Percentiles rank a stretch among this genome's conserved stretches.
phyloP scores from a whole-genome alignment of 1,140 invertebrate species.

The Arctopsyche grandis region DNA sequence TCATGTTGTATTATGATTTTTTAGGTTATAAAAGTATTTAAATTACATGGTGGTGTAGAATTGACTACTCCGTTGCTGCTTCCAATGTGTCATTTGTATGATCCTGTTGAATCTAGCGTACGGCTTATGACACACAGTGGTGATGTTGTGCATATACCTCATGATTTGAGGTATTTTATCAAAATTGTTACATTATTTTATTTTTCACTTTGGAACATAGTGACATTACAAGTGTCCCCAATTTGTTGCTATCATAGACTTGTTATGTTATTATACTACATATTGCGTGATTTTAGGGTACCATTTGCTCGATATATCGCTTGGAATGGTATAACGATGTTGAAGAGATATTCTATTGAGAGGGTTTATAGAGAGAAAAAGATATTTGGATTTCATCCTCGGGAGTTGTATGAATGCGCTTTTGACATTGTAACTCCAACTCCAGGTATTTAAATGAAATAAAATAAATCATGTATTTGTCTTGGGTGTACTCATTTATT shows the following conservation, averaged over 20 bases:
- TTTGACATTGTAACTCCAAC: slow-evolving; percentile 91
- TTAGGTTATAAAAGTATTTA: slow-evolving; percentile 73
- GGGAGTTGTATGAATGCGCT: slow-evolving; percentile 89
- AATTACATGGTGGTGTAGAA: slow-evolving; percentile 79
- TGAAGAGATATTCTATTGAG: slow-evolving; percentile 88
- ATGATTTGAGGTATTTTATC: slow-evolving; percentile 72
- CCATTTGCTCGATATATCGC: slow-evolving; percentile 68
- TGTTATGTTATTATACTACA: slow-evolving; percentile 26
- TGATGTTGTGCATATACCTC: slow-evolving; percentile 80
- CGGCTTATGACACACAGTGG: slow-evolving; percentile 88
- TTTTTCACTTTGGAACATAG: background rate
- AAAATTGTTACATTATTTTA: too few species aligned
- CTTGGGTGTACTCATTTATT: slow-evolving; percentile 16
- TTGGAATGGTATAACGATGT: slow-evolving; percentile 78
- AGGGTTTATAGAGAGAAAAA: slow-evolving; percentile 87
- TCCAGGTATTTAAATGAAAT: slow-evolving; percentile 61
- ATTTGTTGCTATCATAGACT: background rate
- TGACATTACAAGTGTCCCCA: too few species aligned
- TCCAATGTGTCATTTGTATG: slow-evolving; percentile 71
- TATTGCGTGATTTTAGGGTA: slow-evolving; percentile 55
- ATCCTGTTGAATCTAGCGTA: slow-evolving; percentile 73
- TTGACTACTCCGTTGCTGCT: slow-evolving; percentile 81
- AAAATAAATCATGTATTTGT: slow-evolving; percentile 13
- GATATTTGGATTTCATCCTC: slow-evolving; percentile 85
- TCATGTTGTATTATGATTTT: slow-evolving; percentile 15